A percentile compares a stretch with the other conserved stretches of the same genome.
Evolutionary conservation across 2,888 invertebrate genomes (phyloP).

Genomic region (Melieria omissa): DNA sequence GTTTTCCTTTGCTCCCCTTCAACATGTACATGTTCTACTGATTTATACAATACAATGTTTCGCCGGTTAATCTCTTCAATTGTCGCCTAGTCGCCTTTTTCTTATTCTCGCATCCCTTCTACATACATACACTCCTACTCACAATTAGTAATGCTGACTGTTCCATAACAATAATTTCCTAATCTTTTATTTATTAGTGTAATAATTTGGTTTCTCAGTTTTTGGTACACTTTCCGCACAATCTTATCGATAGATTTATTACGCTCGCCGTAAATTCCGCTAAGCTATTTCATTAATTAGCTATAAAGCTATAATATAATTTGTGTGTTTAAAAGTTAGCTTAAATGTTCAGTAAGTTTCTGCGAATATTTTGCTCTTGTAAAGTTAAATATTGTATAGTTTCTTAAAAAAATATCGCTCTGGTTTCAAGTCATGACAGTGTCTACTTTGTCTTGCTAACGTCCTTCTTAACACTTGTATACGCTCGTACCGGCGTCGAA

Average conservation of each 20-base stretch:
- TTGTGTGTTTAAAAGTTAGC: slow-evolving; percentile 29
- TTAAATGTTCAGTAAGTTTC: slow-evolving; percentile 28
- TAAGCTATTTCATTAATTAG: slow-evolving; percentile 22
- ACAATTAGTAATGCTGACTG: too few species aligned
- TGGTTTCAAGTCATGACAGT: slow-evolving; percentile 26
- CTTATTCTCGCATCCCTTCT: too few species aligned
- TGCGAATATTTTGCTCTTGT: slow-evolving; percentile 38
- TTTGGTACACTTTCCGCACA: slow-evolving; percentile 14
- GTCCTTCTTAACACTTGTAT: not conserved
- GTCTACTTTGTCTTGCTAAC: slow-evolving; percentile 14
- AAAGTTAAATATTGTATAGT: slow-evolving; percentile 47
- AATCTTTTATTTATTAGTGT: not conserved
- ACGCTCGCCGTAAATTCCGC: slow-evolving; percentile 1
- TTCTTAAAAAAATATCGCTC: slow-evolving; percentile 43
- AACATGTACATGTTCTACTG: too few species aligned
- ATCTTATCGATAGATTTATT: slow-evolving; percentile 7
- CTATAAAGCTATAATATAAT: slow-evolving; percentile 32
- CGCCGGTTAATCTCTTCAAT: too few species aligned
- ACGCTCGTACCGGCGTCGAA: not conserved
- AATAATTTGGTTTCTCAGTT: slow-evolving; percentile 21
- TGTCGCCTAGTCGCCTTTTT: too few species aligned
- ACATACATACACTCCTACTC: too few species aligned
- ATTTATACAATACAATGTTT: too few species aligned
- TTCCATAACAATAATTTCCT: not conserved
- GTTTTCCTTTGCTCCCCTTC: not conserved